phyloP scores from a whole-genome alignment of 2,113 vertebrate species.

The Forbesichthys agassizii region DNA sequence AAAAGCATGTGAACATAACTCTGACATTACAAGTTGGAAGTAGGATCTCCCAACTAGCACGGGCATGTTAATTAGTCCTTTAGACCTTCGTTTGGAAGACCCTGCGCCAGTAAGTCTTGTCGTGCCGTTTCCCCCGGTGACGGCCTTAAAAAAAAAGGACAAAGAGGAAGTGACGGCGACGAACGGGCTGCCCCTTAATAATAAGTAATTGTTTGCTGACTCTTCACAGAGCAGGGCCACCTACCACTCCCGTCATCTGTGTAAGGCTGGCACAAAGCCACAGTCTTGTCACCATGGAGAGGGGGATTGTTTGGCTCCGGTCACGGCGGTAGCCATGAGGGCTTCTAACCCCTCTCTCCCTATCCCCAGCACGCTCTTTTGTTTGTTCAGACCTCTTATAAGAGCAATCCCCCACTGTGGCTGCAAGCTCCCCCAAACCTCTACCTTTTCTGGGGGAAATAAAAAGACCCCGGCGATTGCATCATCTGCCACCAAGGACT shows the following conservation, averaged over 20 bases:
- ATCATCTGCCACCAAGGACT: constrained; percentile 23
- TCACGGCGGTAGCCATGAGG: constrained; percentile 64
- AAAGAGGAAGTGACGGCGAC: constrained; percentile 62
- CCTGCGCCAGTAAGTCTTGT: neutral
- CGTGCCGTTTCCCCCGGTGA: constrained; percentile 17
- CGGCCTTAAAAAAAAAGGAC: constrained; percentile 25
- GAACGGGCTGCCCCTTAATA: constrained; percentile 62
- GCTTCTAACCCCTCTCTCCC: constrained; percentile 20
- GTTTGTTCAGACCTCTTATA: constrained; percentile 42
- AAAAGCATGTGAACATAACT: no score
- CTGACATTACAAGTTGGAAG: no score
- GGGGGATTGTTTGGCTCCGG: constrained; percentile 76
- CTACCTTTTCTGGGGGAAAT: constrained; percentile 21
- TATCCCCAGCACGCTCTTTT: constrained; percentile 42
- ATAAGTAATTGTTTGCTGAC: constrained; percentile 58
- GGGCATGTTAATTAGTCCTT: neutral
- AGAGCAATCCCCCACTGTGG: constrained; percentile 16
- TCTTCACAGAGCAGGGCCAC: constrained; percentile 55
- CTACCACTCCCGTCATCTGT: constrained; percentile 68
- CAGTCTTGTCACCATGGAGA: constrained; percentile 66
- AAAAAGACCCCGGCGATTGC: constrained; percentile 16
- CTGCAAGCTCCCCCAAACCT: constrained; percentile 2
- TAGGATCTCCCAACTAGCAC: no score
- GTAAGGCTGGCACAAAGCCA: constrained; percentile 65
- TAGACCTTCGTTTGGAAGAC: constrained; percentile 7